Percentiles rank a stretch among this genome's conserved stretches.
Evolutionary conservation across 2,113 vertebrate species (phyloP).

Genomic region (Lophochroa leadbeateri): DNA sequence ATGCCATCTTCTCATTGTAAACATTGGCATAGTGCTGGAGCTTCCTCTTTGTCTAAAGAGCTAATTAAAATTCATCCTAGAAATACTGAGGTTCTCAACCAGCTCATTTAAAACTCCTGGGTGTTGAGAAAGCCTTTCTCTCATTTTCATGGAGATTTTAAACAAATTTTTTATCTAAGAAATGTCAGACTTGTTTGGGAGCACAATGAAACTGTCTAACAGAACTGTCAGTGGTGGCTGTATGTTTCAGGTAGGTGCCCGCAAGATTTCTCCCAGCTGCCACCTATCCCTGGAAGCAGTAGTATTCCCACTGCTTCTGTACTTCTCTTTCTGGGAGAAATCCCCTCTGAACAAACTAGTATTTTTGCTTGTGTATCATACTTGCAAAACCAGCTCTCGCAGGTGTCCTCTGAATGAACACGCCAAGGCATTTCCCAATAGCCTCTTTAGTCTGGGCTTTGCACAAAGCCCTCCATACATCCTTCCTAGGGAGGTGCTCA

Average conservation of each 20-base stretch:
- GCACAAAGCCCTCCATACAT: accelerated
- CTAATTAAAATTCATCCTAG: slow-evolving; percentile 3
- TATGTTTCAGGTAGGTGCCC: background rate
- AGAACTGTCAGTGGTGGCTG: background rate
- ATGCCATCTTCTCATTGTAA: background rate
- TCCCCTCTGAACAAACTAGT: background rate
- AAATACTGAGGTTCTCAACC: background rate
- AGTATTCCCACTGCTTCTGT: no score
- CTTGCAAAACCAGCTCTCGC: background rate
- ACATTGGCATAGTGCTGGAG: background rate
- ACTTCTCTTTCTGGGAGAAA: background rate
- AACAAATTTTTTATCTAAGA: background rate
- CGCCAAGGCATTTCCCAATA: background rate
- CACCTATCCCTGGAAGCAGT: background rate
- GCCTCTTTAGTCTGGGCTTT: background rate
- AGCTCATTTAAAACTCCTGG: background rate
- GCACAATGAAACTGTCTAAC: background rate
- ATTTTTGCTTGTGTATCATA: accelerated
- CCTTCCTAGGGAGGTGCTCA: background rate
- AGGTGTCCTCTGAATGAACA: background rate
- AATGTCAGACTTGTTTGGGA: background rate
- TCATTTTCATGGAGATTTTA: background rate
- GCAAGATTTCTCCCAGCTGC: background rate
- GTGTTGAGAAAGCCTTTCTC: background rate
- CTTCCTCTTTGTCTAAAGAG: background rate